Evolutionary conservation across 2,113 vertebrate species (phyloP), one percentile per base, ranked within the genome.

Genomic region (Eptesicus fuscus): DNA sequence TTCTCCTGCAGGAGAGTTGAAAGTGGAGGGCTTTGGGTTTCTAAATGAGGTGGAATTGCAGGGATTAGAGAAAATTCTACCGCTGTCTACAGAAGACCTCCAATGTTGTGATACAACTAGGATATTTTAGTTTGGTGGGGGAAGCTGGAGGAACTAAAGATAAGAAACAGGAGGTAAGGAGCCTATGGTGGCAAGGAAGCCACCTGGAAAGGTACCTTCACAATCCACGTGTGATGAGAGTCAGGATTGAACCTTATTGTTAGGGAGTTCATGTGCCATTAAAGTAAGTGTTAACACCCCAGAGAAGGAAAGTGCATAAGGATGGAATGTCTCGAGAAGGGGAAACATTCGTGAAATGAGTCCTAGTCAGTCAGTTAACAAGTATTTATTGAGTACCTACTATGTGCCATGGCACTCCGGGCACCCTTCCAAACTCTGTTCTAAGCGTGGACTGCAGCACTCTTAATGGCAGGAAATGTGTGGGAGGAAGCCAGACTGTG

Each of bases 391-490:
- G 63, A 79, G 40, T n/a, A 65, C 95, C 92, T 94, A 94, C 92
- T 94, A 8, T 83, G 79, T 76, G 49, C 71, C 17, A 0, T 22
- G 10, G 18, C 37, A 11, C 9, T 53, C 32, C 23, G 53, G 77
- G 77, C 18, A 37, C 6, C 74, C 37, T 73, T 71, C 70, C 53
- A 49, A 70, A 22, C 37, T 49, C 49, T 13, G 11, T 79, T 92
- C 63, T 63, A n/a, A 90, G n/a, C 18, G 4, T 12, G 67, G 76
- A 90, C 83, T 80, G 8, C 56, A 78, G 4, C 44, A 49, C 35
- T 23, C 56, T 79, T 37, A 44, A 63, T 53, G 51, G 86, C 93
- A 96, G 96, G 96, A 97, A 97, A 76, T 93, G 53, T 94, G 96
- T 96, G 95, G 96, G 95, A 93, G 87, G 93, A 91, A 95, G 71